Evolutionary conservation across 1,140 invertebrate genomes (phyloP).

Genomic region (Aphelenchoides fujianensis): DNA sequence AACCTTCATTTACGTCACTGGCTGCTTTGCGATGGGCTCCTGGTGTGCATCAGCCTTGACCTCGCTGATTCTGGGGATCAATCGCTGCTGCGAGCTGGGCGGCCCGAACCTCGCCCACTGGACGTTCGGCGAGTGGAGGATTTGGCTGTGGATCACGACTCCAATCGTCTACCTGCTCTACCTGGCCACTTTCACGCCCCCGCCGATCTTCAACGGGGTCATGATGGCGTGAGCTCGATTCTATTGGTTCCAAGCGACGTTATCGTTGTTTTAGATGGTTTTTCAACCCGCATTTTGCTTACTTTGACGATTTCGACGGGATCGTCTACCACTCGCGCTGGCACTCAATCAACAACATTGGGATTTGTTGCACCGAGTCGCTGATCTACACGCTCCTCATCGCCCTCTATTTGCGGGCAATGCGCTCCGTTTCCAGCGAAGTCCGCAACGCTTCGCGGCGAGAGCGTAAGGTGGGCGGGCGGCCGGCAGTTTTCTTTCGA

Average conservation of each 20-base stretch:
- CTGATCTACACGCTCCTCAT: not conserved
- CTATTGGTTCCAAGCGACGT: too few relatives aligned
- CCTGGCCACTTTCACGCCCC: not conserved
- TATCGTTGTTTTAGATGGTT: too few relatives aligned
- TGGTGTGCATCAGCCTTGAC: not conserved
- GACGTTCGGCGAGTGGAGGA: not conserved
- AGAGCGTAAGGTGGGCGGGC: not conserved
- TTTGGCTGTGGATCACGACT: not conserved
- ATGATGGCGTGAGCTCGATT: not conserved
- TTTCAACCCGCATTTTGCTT: not conserved
- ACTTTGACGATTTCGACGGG: not conserved
- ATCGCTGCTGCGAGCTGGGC: not conserved
- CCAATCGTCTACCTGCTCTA: not conserved
- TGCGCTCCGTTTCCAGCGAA: not conserved
- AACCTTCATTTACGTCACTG: not conserved
- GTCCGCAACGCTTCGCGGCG: not conserved
- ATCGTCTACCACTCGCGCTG: not conserved
- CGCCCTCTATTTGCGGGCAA: not conserved
- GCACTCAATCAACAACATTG: not conserved
- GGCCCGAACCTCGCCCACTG: not conserved
- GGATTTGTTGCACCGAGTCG: not conserved
- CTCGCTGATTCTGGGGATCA: not conserved
- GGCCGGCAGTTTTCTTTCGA: not conserved
- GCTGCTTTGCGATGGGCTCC: not conserved
- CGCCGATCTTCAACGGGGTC: not conserved